Base-by-base conservation (phyloP, 2,797 vertebrate genomes). In the Apodemus agrarius region DNA sequence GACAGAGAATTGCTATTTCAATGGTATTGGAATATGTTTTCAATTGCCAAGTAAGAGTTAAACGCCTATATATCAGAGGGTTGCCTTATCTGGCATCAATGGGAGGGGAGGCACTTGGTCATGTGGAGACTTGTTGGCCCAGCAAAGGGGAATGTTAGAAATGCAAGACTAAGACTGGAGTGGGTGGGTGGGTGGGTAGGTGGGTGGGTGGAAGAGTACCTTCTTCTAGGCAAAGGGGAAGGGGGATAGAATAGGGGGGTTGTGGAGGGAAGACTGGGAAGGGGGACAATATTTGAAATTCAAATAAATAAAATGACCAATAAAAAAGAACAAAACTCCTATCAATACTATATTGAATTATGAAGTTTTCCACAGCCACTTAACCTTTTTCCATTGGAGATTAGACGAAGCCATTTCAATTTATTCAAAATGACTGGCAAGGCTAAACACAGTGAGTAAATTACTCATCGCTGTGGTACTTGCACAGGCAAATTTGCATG, bases 401-500 rank as follows among this genome's bases (percentile, higher is more conserved):
- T 89, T 79, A 85, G 65, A 92, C 93, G 82, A 91, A 82, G 8
- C 26, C 40, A 89, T 97, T 96, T 93, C 67, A 94, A 59, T 86
- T 86, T 96, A 69, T 63, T 94, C 46, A 67, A 31, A 95, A 78
- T 83, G 49, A 24, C 59, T 90, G 75, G 81, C 34, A 21, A 54
- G 37, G 65, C 37, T 87, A 95, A 92, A 85, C 59, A 72, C 11
- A 80, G 54, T 31, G 29, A 80, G 59, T 72, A n/a, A 29, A 13
- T 57, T 63, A 40, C 8, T 8, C 54, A 11, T n/a, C 4, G 11
- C 46, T 59, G 31, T 26, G 72, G 86, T 16, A 82, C 65, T 87
- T 92, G 0, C 57, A 17, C 67, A 31, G 3, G 40, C 10, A 22
- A 78, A 26, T 22, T 34, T 72, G 34, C 14, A 65, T 54, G 31